A percentile compares a stretch with the other conserved stretches of the same genome.
These are phyloP conservation scores for Eristalis arbustorum DNA, from an alignment of 2,888 invertebrate species.

Conservation along the genomic window DNA sequence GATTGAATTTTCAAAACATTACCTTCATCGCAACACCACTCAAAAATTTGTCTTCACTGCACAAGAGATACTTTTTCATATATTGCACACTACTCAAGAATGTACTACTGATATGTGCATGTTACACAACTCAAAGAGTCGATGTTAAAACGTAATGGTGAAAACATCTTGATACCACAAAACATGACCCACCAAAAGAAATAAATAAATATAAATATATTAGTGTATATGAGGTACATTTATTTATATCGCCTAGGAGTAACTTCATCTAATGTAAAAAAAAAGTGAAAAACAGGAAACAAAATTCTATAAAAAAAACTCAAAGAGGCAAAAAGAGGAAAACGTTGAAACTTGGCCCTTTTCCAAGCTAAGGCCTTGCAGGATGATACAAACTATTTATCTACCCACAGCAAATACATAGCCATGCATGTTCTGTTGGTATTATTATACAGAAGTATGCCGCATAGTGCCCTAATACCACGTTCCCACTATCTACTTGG, in stretches of 20 bases:
- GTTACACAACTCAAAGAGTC: slow-evolving; percentile 19
- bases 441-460: slow-evolving; percentile 33
- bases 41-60: not conserved
- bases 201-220: slow-evolving; percentile 44
- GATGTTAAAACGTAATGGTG: slow-evolving; percentile 25
- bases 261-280: slow-evolving; percentile 9
- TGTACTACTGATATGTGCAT: slow-evolving; percentile 8
- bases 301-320: slow-evolving; percentile 14
- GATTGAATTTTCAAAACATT: not conserved
- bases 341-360: slow-evolving; percentile 46
- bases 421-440: slow-evolving; percentile 31
- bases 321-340: slow-evolving; percentile 15
- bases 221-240: not conserved
- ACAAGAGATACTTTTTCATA: not conserved
- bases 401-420: slow-evolving; percentile 37
- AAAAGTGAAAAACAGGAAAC: slow-evolving; percentile 21
- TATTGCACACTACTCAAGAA: slow-evolving; percentile 8
- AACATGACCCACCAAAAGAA: slow-evolving; percentile 40
- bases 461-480: slow-evolving; percentile 15
- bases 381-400: slow-evolving; percentile 52
- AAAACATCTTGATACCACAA: slow-evolving; percentile 31
- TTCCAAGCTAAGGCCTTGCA: slow-evolving; percentile 45
- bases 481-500: slow-evolving; percentile 22
- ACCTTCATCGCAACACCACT: not conserved
- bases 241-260: slow-evolving; percentile 16